Conservation (phyloP, 2,888 invertebrate species). For the Caenorhabditis plicata region DNA sequence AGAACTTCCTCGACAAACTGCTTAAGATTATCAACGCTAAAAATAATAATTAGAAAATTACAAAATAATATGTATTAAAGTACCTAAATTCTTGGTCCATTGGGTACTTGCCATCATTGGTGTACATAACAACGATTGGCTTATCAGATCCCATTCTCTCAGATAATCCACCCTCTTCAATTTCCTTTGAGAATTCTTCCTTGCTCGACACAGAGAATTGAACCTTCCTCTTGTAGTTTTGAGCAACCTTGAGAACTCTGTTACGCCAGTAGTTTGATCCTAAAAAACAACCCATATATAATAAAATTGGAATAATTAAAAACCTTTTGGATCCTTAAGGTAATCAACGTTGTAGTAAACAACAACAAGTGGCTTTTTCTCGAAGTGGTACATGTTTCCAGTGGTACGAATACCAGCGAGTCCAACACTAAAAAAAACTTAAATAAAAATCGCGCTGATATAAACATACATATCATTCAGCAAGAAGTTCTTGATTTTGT, state of each 20-base stretch:
- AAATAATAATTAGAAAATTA: constrained; percentile 10
- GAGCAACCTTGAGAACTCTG: constrained; percentile 68
- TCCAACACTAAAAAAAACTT: constrained; percentile 75
- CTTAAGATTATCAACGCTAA: constrained; percentile 80
- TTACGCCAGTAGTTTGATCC: constrained; percentile 98
- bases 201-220: constrained; percentile 88
- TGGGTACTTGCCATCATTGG: constrained; percentile 83
- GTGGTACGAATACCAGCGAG: constrained; percentile 86
- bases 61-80: neutral
- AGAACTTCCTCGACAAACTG: constrained; percentile 82
- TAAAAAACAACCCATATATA: constrained; percentile 52
- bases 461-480: constrained; percentile 80
- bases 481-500: constrained; percentile 80
- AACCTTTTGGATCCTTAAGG: constrained; percentile 87
- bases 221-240: constrained; percentile 68
- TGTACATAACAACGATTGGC: constrained; percentile 82
- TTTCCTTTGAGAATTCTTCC: constrained; percentile 89
- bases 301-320: neutral
- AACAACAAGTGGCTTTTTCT: constrained; percentile 79
- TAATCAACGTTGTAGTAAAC: constrained; percentile 94
- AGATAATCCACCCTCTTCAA: constrained; percentile 89
- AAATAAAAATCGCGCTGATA: neutral
- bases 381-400: constrained; percentile 82
- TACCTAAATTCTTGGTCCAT: constrained; percentile 88
- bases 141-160: constrained; percentile 81